phyloP scores from a whole-genome alignment of 2,888 invertebrate species.

The Flabesymbios commensalis region DNA sequence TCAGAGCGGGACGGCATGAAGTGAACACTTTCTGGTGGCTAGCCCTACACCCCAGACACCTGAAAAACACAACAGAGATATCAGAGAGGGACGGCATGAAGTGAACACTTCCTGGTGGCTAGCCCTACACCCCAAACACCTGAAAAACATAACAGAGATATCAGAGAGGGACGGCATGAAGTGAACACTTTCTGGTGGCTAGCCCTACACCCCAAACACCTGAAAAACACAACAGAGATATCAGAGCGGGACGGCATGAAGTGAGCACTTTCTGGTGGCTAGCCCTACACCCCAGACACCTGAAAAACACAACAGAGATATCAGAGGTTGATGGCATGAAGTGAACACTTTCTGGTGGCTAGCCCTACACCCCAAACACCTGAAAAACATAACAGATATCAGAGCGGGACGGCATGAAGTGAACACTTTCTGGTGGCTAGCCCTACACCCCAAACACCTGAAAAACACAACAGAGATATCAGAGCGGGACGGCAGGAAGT shows the following conservation, averaged over 20 bases:
- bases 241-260: background rate
- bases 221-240: no score
- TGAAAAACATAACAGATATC: no score
- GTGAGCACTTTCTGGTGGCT: no score
- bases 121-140: no score
- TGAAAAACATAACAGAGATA: no score
- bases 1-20: slow-evolving; percentile 86
- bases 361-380: no score
- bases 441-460: slow-evolving; percentile 83
- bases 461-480: slow-evolving; percentile 54
- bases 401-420: slow-evolving; percentile 84
- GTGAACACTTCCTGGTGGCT: no score
- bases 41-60: slow-evolving; percentile 88
- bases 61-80: slow-evolving; percentile 20
- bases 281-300: no score
- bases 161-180: background rate
- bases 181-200: no score
- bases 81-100: background rate
- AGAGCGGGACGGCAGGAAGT: slow-evolving; percentile 84
- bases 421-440: slow-evolving; percentile 86
- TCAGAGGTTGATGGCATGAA: background rate
- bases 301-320: no score
- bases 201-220: no score
- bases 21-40: slow-evolving; percentile 83
- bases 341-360: no score